Conservation (phyloP, 1,140 invertebrate species). For the Bombus sylvicola region DNA sequence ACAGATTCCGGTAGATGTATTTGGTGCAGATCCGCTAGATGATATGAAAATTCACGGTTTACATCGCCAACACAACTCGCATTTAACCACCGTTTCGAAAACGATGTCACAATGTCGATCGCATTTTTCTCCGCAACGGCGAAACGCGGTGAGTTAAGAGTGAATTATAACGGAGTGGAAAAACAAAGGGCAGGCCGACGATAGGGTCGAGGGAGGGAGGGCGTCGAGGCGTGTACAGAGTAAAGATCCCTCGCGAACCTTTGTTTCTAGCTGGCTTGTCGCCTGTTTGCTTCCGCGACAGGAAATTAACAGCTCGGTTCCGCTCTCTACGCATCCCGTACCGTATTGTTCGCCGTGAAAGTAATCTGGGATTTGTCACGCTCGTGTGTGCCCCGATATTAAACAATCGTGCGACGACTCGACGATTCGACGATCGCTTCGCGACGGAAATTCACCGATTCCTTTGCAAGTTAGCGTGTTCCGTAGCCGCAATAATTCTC, state of each 20-base stretch:
- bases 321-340: constrained; percentile 50
- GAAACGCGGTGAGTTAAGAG: constrained; percentile 9
- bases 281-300: constrained; percentile 62
- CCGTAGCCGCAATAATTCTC: constrained; percentile 19
- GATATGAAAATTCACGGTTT: too few relatives aligned
- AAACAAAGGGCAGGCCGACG: constrained; percentile 2
- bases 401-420: too few relatives aligned
- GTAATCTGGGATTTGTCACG: constrained; percentile 64
- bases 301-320: constrained; percentile 68
- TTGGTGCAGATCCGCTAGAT: too few relatives aligned
- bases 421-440: constrained; percentile 16
- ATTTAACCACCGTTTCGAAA: not conserved
- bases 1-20: too few relatives aligned
- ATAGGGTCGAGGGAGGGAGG: constrained; percentile 11
- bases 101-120: not conserved
- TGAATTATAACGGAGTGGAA: constrained; percentile 10
- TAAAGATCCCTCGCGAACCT: constrained; percentile 62
- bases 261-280: constrained; percentile 51
- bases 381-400: constrained; percentile 54
- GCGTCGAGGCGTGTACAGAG: constrained; percentile 35
- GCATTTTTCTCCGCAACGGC: not conserved
- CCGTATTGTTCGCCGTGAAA: constrained; percentile 62
- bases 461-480: constrained; percentile 11
- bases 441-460: not conserved
- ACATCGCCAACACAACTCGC: too few relatives aligned